A percentile compares a stretch with the other conserved stretches of the same genome.
These are phyloP conservation scores for Zaprionus davidi DNA, from an alignment of 1,140 invertebrate genomes.

Conservation along the genomic window DNA sequence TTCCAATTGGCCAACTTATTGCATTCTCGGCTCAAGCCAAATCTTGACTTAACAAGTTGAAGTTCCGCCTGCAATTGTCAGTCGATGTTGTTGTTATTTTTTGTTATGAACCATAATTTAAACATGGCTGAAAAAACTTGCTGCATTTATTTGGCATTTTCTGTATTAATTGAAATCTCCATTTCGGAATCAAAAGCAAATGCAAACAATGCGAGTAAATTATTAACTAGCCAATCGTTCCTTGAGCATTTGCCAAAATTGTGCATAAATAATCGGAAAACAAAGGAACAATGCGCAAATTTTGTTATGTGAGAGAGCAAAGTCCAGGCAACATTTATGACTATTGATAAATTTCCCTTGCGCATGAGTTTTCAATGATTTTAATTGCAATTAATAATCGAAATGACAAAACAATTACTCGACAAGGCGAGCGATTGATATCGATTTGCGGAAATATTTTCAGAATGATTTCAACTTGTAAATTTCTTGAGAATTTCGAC, in stretches of 20 bases:
- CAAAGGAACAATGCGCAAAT: not conserved
- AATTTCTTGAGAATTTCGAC: not conserved
- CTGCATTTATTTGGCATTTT: slow-evolving; percentile 12
- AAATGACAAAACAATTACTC: slow-evolving; percentile 12
- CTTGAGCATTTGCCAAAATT: not conserved
- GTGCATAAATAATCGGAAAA: slow-evolving; percentile 17
- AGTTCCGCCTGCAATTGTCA: slow-evolving; percentile 20
- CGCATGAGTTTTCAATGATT: slow-evolving; percentile 22
- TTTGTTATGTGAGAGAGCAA: not conserved
- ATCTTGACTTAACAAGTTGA: slow-evolving; percentile 27
- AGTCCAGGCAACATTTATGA: slow-evolving; percentile 1
- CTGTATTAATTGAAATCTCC: slow-evolving; percentile 49
- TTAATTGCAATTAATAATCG: slow-evolving; percentile 24
- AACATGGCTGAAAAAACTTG: slow-evolving; percentile 31
- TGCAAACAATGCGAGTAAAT: not conserved
- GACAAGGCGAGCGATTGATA: not conserved
- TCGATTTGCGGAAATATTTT: not conserved
- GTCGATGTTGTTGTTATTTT: not conserved
- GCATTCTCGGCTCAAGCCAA: slow-evolving; percentile 38
- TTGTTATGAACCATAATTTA: slow-evolving; percentile 24
- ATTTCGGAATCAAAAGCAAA: not conserved
- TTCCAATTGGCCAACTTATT: slow-evolving; percentile 62
- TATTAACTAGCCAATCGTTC: not conserved
- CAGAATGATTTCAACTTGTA: not conserved
- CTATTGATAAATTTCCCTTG: slow-evolving; percentile 8